phyloP scores from a whole-genome alignment of 37 sponge, comb jelly and placozoan species.

The Chondrosia reniformis region DNA sequence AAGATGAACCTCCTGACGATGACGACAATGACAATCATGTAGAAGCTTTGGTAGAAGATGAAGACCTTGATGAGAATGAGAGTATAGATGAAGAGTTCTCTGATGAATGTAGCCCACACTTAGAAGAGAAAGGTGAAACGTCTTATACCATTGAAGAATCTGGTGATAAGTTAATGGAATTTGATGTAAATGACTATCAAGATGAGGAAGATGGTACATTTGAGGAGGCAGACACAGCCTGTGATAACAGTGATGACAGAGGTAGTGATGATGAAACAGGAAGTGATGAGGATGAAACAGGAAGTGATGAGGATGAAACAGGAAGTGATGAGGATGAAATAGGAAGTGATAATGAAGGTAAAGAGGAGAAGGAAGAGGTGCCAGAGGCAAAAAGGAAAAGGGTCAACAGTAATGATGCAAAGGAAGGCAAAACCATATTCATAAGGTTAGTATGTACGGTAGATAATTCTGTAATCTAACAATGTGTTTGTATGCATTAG shows the following conservation, averaged over 20 bases:
- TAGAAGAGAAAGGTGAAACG: too few species aligned
- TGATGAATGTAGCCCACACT: too few species aligned
- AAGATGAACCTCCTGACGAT: neutral
- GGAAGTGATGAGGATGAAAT: neutral
- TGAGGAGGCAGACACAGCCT: too few species aligned
- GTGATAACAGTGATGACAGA: too few species aligned
- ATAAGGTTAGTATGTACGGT: conserved; percentile 41
- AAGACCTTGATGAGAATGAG: neutral
- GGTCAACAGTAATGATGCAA: conserved; percentile 37
- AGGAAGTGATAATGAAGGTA: neutral
- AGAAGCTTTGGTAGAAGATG: neutral
- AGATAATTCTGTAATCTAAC: too few species aligned
- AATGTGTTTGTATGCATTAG: too few species aligned
- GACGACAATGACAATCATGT: neutral
- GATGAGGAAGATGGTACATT: too few species aligned
- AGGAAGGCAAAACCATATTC: conserved; percentile 75
- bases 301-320: conserved; percentile 3
- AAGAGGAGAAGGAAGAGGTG: neutral
- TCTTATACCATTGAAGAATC: too few species aligned
- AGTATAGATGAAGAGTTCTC: neutral
- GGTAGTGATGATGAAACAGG: neutral
- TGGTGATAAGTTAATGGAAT: too few species aligned
- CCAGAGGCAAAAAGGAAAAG: neutral
- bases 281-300: neutral
- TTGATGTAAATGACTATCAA: too few species aligned